These are phyloP conservation scores for Albula glossodonta DNA, from an alignment of 2,113 vertebrate genomes.

Conservation along the genomic window DNA sequence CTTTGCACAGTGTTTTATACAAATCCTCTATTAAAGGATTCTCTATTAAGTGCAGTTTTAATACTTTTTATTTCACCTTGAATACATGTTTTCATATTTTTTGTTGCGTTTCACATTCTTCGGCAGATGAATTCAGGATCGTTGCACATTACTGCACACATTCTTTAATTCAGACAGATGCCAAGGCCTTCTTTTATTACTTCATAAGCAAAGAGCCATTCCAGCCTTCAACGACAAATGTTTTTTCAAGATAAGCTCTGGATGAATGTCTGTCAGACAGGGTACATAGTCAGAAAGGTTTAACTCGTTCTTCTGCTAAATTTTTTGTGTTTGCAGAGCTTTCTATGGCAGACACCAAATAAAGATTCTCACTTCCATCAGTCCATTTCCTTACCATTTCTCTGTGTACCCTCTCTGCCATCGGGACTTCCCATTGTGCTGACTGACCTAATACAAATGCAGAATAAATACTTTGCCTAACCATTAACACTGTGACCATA, in stretches of 20 bases:
- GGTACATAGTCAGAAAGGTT: conserved; percentile 17
- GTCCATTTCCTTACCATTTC: conserved; percentile 62
- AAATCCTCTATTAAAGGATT: conserved; percentile 41
- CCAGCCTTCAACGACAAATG: conserved; percentile 42
- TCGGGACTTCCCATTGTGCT: conserved; percentile 71
- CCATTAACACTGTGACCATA: conserved; percentile 74
- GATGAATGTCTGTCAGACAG: conserved; percentile 15
- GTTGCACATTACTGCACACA: background rate
- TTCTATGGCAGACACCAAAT: conserved; percentile 71
- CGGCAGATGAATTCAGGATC: conserved; percentile 30
- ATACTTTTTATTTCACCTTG: background rate
- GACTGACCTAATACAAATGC: conserved; percentile 71
- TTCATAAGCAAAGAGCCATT: conserved; percentile 49
- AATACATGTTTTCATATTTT: background rate
- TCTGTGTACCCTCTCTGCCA: conserved; percentile 74
- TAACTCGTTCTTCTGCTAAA: conserved; percentile 16
- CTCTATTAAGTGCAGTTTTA: background rate
- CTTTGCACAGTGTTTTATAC: background rate
- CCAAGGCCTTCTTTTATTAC: conserved; percentile 3
- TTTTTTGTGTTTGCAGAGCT: conserved; percentile 73
- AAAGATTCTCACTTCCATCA: conserved; percentile 71
- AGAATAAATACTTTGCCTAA: conserved; percentile 79
- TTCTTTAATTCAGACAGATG: background rate
- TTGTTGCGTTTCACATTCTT: conserved; percentile 11
- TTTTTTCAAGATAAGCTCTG: conserved; percentile 58